phyloP scores from a whole-genome alignment of 2,888 invertebrate genomes.

The Priocnemis perturbator region DNA sequence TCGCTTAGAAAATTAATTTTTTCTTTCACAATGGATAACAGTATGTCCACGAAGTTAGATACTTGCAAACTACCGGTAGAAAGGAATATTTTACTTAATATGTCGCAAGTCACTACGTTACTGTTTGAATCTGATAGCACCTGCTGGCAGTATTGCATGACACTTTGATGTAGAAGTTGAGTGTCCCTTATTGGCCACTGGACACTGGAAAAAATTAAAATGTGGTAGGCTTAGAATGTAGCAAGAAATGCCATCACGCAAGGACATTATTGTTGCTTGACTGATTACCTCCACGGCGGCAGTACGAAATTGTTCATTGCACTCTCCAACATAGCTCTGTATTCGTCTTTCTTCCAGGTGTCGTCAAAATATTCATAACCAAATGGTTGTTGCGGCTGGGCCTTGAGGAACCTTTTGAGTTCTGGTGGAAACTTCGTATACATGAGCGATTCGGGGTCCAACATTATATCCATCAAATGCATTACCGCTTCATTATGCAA shows the following conservation, averaged over 20 bases:
- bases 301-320: slow-evolving; percentile 79
- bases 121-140: slow-evolving; percentile 52
- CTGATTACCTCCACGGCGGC: slow-evolving; percentile 74
- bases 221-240: not conserved
- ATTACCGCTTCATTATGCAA: slow-evolving; percentile 83
- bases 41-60: slow-evolving; percentile 62
- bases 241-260: not conserved
- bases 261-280: not conserved
- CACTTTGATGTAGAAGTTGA: slow-evolving; percentile 53
- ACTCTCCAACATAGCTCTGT: slow-evolving; percentile 76
- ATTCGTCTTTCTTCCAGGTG: slow-evolving; percentile 78
- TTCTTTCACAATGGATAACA: slow-evolving; percentile 63
- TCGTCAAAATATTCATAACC: slow-evolving; percentile 82
- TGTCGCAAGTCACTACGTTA: slow-evolving; percentile 49
- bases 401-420: slow-evolving; percentile 77
- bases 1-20: slow-evolving; percentile 59
- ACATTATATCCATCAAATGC: slow-evolving; percentile 79
- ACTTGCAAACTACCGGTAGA: slow-evolving; percentile 43
- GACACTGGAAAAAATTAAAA: slow-evolving; percentile 52
- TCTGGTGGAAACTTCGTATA: slow-evolving; percentile 82
- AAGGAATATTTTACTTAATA: slow-evolving; percentile 62
- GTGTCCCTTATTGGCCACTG: slow-evolving; percentile 66
- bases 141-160: slow-evolving; percentile 61
- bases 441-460: slow-evolving; percentile 79
- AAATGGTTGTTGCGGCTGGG: slow-evolving; percentile 78